Evolutionary conservation across 2,888 invertebrate species (phyloP).

Genomic region (Nephrocerus scutellatus): DNA sequence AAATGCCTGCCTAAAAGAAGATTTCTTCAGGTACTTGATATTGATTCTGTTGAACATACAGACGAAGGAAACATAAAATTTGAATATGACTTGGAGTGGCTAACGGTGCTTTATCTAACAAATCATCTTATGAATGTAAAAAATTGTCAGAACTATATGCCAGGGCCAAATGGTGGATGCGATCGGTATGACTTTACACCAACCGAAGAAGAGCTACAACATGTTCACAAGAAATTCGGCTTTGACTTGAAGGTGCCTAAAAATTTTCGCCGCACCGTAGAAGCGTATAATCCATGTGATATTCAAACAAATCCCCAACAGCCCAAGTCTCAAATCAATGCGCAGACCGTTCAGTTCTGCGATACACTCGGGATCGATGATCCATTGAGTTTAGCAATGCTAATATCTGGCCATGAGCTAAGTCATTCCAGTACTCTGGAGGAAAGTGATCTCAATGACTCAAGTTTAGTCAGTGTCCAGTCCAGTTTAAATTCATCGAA

Average conservation of each 20-base stretch:
- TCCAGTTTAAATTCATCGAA: slow-evolving; percentile 25
- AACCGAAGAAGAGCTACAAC: slow-evolving; percentile 63
- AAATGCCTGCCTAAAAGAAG: slow-evolving; percentile 87
- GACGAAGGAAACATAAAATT: slow-evolving; percentile 40
- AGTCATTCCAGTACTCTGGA: slow-evolving; percentile 32
- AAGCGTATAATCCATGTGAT: slow-evolving; percentile 51
- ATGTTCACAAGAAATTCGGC: slow-evolving; percentile 58
- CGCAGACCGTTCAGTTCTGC: slow-evolving; percentile 64
- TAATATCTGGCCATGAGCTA: slow-evolving; percentile 49
- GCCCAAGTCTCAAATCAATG: slow-evolving; percentile 55
- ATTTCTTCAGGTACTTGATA: slow-evolving; percentile 78
- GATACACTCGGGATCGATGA: slow-evolving; percentile 69
- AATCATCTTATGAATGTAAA: slow-evolving; percentile 79
- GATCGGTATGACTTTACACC: slow-evolving; percentile 59
- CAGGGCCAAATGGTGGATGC: slow-evolving; percentile 57
- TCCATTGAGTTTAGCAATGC: slow-evolving; percentile 61
- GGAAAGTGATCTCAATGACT: slow-evolving; percentile 21
- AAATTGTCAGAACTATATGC: slow-evolving; percentile 67
- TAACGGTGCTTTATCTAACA: slow-evolving; percentile 77
- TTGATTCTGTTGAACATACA: slow-evolving; percentile 56
- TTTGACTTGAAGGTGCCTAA: slow-evolving; percentile 63
- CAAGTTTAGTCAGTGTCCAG: slow-evolving; percentile 19
- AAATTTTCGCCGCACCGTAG: slow-evolving; percentile 72
- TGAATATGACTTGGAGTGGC: slow-evolving; percentile 88
- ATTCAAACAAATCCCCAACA: slow-evolving; percentile 44